Base-by-base conservation (phyloP, 2,797 vertebrate species). In the Anisognathus igniventris region DNA sequence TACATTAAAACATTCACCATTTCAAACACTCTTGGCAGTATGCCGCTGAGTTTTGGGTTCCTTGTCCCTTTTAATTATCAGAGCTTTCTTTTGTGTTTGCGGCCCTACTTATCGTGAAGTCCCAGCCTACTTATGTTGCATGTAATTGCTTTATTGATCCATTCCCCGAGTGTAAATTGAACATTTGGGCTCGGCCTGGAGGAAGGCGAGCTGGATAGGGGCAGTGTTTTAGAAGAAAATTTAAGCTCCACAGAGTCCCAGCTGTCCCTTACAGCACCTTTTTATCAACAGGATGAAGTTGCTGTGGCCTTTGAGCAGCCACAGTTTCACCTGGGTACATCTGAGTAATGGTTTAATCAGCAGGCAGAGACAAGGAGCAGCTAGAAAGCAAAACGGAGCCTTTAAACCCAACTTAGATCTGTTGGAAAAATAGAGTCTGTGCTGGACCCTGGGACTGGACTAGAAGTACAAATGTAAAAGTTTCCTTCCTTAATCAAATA, bases 121-220 rank as follows among this genome's bases (percentile, higher is more conserved):
- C 23, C 18, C 57, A 86, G 27, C 33, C 42, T 85, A 33, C 53
- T 88, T 71, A 57, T 14, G 27, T 72, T 86, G 88, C 61, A 39
- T 74, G 58, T 93, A 79, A 85, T 85, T 92, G 77, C 42, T 81
- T 85, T 87, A 89, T 89, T 61, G 89, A 89, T 92, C 68, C 24
- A 1, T 89, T 79, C 53, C 61, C 35, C 42, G 37, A 73, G 48
- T 39, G 67, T 57, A 79, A 75, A 82, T 65, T 23, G 81, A 83
- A 77, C n/a, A 72, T 77, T 80, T 39, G 53, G 72, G 68, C 39
- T 91, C 48, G 33, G 84, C 84, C 44, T n/a, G 13, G 28, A 30
- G 30, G 76, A 82, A 53, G 45, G 68, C 71, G 37, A 81, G n/a
- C 14, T 66, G 33, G 22, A 12, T 22, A 24, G 28, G 16, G 12